Conservation (phyloP, 2,888 invertebrate genomes). For the Ametastegia equiseti region DNA sequence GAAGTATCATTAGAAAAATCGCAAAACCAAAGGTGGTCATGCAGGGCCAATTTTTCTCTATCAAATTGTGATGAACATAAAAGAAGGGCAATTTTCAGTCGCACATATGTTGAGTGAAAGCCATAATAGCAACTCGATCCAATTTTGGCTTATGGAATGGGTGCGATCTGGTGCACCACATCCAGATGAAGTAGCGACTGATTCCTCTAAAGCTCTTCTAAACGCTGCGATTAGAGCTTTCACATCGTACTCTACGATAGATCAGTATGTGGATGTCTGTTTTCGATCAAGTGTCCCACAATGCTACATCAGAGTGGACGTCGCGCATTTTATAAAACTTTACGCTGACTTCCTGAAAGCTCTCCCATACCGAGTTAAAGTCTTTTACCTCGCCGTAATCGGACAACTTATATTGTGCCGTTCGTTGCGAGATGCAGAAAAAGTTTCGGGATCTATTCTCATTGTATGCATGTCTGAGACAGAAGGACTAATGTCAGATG, state of each 20-base stretch:
- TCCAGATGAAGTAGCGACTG: conserved; percentile 56
- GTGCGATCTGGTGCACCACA: conserved; percentile 52
- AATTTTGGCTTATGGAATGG: conserved; percentile 57
- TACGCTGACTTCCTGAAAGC: conserved; percentile 48
- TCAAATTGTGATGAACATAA: conserved; percentile 46
- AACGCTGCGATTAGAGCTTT: conserved; percentile 54
- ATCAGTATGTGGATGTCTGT: conserved; percentile 54
- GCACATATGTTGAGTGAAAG: conserved; percentile 56
- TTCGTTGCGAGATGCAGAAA: neutral
- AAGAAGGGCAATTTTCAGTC: conserved; percentile 54
- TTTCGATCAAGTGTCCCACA: neutral
- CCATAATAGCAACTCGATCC: conserved; percentile 53
- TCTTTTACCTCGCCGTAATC: conserved; percentile 53
- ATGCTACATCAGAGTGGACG: conserved; percentile 54
- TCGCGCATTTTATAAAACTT: conserved; percentile 55
- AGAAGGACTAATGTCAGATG: conserved; percentile 30
- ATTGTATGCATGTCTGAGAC: conserved; percentile 26
- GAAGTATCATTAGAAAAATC: conserved; percentile 50
- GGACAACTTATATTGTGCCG: conserved; percentile 48
- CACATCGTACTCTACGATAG: conserved; percentile 51
- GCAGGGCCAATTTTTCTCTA: conserved; percentile 34
- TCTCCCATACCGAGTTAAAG: conserved; percentile 43
- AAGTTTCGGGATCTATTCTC: conserved; percentile 31
- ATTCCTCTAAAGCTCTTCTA: conserved; percentile 55
- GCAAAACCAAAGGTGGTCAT: conserved; percentile 44